Evolutionary conservation across 2,888 invertebrate genomes (phyloP), one percentile per base, ranked within the genome.

Genomic region (Anorthoa munda): DNA sequence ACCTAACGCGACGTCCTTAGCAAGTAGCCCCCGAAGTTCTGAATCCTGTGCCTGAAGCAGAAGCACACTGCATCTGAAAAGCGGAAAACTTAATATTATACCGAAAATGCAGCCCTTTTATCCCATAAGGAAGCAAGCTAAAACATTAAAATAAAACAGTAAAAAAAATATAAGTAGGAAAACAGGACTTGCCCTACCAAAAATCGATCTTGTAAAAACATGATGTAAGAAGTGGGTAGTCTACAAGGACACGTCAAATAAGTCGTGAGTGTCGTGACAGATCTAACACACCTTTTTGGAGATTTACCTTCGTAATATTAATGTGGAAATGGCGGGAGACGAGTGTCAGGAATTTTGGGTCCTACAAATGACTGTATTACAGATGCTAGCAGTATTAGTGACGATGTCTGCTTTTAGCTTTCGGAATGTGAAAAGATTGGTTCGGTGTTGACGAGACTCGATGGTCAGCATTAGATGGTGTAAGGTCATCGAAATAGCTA

Each of bases 301-400:
- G 75, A 74, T 85, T 78, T 64, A 68, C 69, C 66, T 82, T 18
- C 59, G 72, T 60, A 70, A 72, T 83, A 83, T 75, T 82, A 79
- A 76, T 63, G 68, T 72, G 51, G 65, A 61, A 68, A 70, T 74
- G 72, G 70, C 58, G 66, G 72, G 46, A 59, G 64, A 66, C 60
- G 69, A 65, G 56, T 55, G 53, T 48, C 46, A 68, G 58, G 68
- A 58, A 71, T 77, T 63, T 66, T 60, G 64, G 66, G 50, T 51
- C 15, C 15, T 73, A 45, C 59, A 48, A 31, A 60, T 51, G 67
- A 61, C 73, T 71, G 45, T 70, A 48, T 59, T 66, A 65, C 53
- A 61, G 7, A 72, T 59, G 55, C 13, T 26, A 31, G 48, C 23
- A 13, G 68, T 53, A 45, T 66, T 53, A 53, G 51, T 17, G 17